Conservation (phyloP, 2,113 vertebrate species). For the Lepisosteus osseus region DNA sequence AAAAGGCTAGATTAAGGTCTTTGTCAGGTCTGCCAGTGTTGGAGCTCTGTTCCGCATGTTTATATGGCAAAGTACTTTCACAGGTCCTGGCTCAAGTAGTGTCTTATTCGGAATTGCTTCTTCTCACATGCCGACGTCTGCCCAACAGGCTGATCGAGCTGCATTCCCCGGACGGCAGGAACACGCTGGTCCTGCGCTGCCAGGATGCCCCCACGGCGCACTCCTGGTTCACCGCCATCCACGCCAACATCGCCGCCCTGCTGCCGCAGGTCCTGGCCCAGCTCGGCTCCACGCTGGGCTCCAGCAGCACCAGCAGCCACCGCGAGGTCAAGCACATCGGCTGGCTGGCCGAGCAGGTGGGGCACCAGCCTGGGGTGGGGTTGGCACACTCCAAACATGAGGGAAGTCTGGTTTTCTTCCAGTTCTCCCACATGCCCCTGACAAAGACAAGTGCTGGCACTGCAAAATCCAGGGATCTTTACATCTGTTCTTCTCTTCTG, state of each 20-base stretch:
- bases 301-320: conserved; percentile 57
- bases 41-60: too few species aligned
- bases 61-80: too few species aligned
- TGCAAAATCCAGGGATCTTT: too few species aligned
- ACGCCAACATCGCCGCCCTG: conserved; percentile 88
- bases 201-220: conserved; percentile 82
- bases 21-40: too few species aligned
- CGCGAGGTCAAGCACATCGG: conserved; percentile 86
- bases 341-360: conserved; percentile 95
- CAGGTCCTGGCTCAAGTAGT: too few species aligned
- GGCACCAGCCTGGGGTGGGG: not conserved
- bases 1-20: too few species aligned
- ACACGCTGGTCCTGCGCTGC: conserved; percentile 88
- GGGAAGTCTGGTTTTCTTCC: too few species aligned
- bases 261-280: conserved; percentile 88
- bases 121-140: not conserved
- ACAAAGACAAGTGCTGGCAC: too few species aligned
- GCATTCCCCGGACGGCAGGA: conserved; percentile 88
- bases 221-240: conserved; percentile 91
- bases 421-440: too few species aligned
- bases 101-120: too few species aligned
- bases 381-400: too few species aligned
- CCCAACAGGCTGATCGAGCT: conserved; percentile 84
- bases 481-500: too few species aligned
- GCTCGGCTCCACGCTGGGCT: conserved; percentile 81